Base-by-base conservation (phyloP, 2,888 invertebrate genomes). In the Hyppa rectilinea region DNA sequence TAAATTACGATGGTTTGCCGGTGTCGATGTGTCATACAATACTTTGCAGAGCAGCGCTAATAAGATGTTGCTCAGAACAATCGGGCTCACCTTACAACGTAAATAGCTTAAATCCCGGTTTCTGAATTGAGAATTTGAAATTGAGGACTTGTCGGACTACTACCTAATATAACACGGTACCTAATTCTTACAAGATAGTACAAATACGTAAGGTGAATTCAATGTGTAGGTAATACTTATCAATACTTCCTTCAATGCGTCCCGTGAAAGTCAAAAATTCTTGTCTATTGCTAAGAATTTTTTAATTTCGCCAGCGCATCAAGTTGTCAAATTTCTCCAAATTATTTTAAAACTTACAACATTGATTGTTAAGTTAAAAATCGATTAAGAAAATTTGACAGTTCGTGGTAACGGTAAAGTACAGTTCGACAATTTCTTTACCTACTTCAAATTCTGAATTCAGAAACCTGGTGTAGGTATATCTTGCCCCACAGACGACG, bases 401-500 rank as follows among this genome's bases (percentile, higher is more conserved):
- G n/a, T n/a, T n/a, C n/a, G n/a, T n/a, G n/a, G n/a, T n/a, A n/a
- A n/a, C n/a, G n/a, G n/a, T n/a, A n/a, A n/a, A n/a, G n/a, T n/a
- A n/a, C n/a, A n/a, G 47, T 47, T 47, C 23, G 12, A 12, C 12
- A n/a, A 14, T 4, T 47, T 47, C 23, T 49, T 23, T n/a, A n/a
- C n/a, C n/a, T 23, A 49, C 6, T 23, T 49, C 14, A 49, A 49
- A 26, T 23, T 49, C 14, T 49, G 23, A 49, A 14, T 49, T 49
- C 14, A 49, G 23, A 49, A 6, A 26, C 23, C 6, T 14, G 7
- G 49, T 49, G 14, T 49, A 49, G 23, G 14, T 26, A 49, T 49
- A 90, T 91, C 90, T 88, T 76, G 34, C 60, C 68, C 75, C 73
- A 75, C 89, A 89, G 89, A 78, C 88, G 88, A 78, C 88, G 84